These are phyloP conservation scores for Mus minutoides DNA, from an alignment of 2,797 vertebrate genomes.

Conservation along the genomic window DNA sequence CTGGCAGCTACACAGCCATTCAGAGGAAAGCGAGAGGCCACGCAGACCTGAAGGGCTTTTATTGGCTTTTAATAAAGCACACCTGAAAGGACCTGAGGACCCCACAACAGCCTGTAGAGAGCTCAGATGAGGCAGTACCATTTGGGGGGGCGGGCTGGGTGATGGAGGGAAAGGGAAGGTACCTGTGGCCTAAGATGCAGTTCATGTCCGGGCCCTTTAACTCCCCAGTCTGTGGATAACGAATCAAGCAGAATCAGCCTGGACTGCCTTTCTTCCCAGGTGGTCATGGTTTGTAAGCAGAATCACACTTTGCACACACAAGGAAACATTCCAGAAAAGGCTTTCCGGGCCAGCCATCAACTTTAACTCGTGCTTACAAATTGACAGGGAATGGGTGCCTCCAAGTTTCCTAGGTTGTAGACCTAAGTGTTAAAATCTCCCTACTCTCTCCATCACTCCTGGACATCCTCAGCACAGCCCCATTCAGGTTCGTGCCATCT, in stretches of 20 bases:
- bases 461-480: rapidly evolving
- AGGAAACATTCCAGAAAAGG: neutral
- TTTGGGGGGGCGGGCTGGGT: neutral
- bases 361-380: neutral
- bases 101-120: constrained; percentile 33
- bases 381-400: neutral
- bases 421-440: neutral
- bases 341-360: neutral
- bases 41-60: constrained; percentile 1
- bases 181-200: neutral
- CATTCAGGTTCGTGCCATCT: neutral
- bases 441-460: rapidly evolving
- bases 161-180: neutral
- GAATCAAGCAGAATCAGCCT: neutral
- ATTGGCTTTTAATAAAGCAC: neutral
- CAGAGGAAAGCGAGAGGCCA: constrained; percentile 8
- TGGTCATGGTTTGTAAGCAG: neutral
- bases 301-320: no score
- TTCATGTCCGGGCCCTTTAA: neutral
- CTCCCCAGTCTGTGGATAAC: neutral
- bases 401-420: neutral
- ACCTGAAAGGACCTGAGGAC: constrained; percentile 9
- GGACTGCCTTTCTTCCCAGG: neutral
- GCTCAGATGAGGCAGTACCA: constrained; percentile 42
- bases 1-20: neutral